Conservation (phyloP, 2,113 vertebrate genomes). For the Gavialis gangeticus region DNA sequence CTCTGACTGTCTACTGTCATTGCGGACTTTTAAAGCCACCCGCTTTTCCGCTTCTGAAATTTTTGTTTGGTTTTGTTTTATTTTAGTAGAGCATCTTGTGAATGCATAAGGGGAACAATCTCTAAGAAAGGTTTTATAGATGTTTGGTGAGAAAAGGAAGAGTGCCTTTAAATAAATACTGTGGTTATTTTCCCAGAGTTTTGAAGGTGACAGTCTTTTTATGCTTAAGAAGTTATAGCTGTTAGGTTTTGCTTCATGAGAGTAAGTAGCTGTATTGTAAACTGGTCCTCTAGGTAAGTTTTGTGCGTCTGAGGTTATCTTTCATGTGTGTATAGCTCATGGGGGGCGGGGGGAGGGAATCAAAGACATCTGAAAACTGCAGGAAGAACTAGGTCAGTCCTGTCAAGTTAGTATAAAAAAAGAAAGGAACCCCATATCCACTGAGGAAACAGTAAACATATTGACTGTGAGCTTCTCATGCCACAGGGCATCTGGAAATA, state of each 20-base stretch:
- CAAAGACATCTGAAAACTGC: not conserved
- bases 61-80: accelerated
- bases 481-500: not conserved
- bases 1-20: not conserved
- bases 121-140: not conserved
- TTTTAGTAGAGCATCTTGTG: accelerated
- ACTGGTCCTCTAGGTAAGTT: accelerated
- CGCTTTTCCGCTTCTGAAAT: not conserved
- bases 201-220: accelerated
- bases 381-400: not conserved
- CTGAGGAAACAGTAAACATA: not conserved
- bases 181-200: accelerated
- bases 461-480: accelerated
- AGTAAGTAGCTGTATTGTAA: accelerated
- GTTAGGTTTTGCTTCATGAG: accelerated
- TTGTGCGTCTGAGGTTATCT: not conserved
- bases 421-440: not conserved
- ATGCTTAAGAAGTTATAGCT: not conserved
- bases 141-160: not conserved
- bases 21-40: accelerated
- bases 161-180: not conserved
- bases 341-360: not conserved
- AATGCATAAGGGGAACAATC: not conserved
- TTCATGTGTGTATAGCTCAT: not conserved
- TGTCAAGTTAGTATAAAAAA: not conserved